A percentile compares a stretch with the other conserved stretches of the same genome.
Conservation (phyloP, 2,797 vertebrate genomes). For the Scarus forsteni region DNA sequence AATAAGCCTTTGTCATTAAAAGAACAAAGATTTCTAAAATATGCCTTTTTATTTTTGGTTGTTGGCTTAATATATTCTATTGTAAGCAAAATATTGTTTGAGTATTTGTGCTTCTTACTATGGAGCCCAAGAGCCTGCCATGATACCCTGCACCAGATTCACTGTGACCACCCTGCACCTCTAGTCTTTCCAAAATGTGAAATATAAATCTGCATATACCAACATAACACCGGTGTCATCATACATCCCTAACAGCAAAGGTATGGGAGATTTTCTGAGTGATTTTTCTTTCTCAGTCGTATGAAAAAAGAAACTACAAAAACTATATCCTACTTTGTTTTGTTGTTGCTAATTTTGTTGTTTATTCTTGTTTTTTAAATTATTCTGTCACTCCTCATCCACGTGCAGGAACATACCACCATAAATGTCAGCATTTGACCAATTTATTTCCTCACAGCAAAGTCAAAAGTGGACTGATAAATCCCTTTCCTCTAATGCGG, state of each 20-base stretch:
- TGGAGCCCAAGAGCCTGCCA: no score
- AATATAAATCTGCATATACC: no score
- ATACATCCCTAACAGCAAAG: neutral
- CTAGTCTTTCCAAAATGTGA: no score
- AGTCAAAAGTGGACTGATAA: conserved; percentile 78
- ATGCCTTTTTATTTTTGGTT: no score
- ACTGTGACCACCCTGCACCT: no score
- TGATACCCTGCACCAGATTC: no score
- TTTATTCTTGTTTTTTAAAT: conserved; percentile 51
- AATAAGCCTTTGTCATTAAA: no score
- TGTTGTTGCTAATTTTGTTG: conserved; percentile 20
- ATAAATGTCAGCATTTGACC: conserved; percentile 59
- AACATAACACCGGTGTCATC: no score
- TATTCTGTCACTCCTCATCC: neutral
- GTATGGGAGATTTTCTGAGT: conserved; percentile 11
- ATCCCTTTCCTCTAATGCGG: conserved; percentile 75
- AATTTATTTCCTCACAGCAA: conserved; percentile 61
- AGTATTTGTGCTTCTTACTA: no score
- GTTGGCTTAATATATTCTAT: no score
- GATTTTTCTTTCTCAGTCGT: neutral
- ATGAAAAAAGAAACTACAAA: neutral
- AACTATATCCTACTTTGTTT: neutral
- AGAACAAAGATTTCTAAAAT: no score
- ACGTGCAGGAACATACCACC: conserved; percentile 34
- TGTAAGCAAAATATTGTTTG: no score